Percentiles rank a stretch among this genome's conserved stretches.
These are phyloP conservation scores for Drosophila azteca DNA, from an alignment of 1,140 invertebrate species.

Conservation along the genomic window DNA sequence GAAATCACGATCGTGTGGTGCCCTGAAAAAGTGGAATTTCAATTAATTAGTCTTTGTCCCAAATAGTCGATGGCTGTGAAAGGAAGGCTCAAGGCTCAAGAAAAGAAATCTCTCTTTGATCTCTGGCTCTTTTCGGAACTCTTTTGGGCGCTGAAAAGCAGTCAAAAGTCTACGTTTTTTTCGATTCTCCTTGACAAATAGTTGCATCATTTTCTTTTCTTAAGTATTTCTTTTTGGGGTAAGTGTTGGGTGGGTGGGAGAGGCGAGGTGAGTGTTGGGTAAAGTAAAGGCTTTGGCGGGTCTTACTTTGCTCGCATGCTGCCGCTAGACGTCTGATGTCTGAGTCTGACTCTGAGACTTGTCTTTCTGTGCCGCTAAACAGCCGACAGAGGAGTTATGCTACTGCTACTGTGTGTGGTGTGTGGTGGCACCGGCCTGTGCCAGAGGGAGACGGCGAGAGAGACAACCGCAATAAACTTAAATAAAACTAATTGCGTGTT, in stretches of 20 bases:
- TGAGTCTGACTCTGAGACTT: constrained; percentile 31
- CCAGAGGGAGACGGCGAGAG: constrained; percentile 47
- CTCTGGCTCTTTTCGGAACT: constrained; percentile 6
- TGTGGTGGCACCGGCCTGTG: constrained; percentile 16
- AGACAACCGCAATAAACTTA: constrained; percentile 80
- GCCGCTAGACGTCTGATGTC: constrained; percentile 50
- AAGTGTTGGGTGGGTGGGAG: constrained; percentile 1
- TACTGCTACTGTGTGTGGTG: constrained; percentile 18
- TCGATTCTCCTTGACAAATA: constrained; percentile 32
- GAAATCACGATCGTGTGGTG: constrained; percentile 81
- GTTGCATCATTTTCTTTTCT: constrained; percentile 41
- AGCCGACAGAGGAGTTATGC: constrained; percentile 57
- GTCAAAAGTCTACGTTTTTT: not conserved
- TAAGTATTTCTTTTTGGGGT: constrained; percentile 38
- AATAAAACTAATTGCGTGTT: constrained; percentile 83
- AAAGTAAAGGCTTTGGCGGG: constrained; percentile 32
- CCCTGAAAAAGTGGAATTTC: constrained; percentile 50
- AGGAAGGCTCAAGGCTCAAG: constrained; percentile 47
- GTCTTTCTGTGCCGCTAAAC: constrained; percentile 55
- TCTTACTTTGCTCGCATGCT: constrained; percentile 62
- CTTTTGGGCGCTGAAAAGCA: too few species aligned
- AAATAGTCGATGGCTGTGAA: not conserved
- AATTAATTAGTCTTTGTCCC: not conserved
- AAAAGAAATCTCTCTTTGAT: constrained; percentile 28
- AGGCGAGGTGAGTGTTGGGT: constrained; percentile 2